Evolutionary conservation across 1,140 invertebrate species (phyloP).

Genomic region (Eubasilissa regina): DNA sequence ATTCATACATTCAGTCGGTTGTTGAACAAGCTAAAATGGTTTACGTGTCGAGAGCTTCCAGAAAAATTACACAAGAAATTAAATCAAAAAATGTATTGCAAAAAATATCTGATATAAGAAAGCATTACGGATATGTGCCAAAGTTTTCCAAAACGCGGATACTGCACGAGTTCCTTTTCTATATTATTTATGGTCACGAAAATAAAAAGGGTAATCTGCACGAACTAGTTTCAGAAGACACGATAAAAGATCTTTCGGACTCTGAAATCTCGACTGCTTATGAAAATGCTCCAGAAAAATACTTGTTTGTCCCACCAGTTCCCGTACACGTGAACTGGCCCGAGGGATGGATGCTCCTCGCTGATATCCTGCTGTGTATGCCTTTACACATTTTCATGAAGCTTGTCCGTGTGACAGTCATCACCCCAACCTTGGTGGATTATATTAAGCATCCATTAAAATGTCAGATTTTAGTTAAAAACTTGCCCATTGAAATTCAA

Average conservation of each 20-base stretch:
- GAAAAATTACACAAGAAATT: constrained; percentile 8
- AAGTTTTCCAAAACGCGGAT: constrained; percentile 79
- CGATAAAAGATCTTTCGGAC: constrained; percentile 4
- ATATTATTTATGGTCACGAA: constrained; percentile 77
- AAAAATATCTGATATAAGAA: constrained; percentile 19
- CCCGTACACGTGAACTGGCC: constrained; percentile 74
- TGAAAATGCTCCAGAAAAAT: constrained; percentile 73
- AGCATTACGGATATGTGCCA: constrained; percentile 64
- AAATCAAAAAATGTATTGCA: neutral
- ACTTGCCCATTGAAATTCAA: constrained; percentile 71
- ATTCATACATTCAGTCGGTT: constrained; percentile 44
- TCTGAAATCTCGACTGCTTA: constrained; percentile 57
- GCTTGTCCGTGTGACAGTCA: constrained; percentile 74
- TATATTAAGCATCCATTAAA: constrained; percentile 79
- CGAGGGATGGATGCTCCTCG: constrained; percentile 80
- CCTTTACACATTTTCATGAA: constrained; percentile 81
- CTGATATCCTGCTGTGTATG: constrained; percentile 78
- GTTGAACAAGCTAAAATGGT: constrained; percentile 47
- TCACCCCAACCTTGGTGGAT: constrained; percentile 73
- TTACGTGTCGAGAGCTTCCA: neutral
- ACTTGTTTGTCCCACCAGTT: constrained; percentile 81
- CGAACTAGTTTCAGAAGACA: constrained; percentile 52
- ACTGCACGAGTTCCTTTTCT: constrained; percentile 79
- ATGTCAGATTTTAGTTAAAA: constrained; percentile 75
- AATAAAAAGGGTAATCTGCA: constrained; percentile 65